These are phyloP conservation scores for Eugnorisma glareosa DNA, from an alignment of 2,888 invertebrate species.

Conservation along the genomic window DNA sequence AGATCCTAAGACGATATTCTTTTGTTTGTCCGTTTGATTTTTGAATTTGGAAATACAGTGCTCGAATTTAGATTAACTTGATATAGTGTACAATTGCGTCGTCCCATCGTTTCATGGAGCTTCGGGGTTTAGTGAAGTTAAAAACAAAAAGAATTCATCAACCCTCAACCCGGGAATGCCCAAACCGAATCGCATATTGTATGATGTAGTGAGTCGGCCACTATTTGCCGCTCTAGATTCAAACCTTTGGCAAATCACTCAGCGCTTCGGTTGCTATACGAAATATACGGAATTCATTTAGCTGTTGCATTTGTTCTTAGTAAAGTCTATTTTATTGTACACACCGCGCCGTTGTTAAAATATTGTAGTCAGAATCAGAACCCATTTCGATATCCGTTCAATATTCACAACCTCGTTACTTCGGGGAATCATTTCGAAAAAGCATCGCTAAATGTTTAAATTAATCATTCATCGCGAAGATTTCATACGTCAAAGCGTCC, in stretches of 20 bases:
- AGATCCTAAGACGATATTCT: not conserved
- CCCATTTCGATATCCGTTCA: not conserved
- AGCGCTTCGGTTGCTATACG: not conserved
- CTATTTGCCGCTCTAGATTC: slow-evolving; percentile 1
- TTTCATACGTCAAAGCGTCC: slow-evolving; percentile 2
- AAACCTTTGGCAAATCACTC: not conserved
- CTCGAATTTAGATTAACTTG: not conserved
- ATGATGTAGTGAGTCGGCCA: not conserved
- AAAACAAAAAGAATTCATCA: not conserved
- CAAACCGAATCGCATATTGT: slow-evolving; percentile 7
- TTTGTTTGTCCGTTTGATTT: not conserved
- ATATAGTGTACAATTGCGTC: not conserved
- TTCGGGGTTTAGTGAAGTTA: not conserved
- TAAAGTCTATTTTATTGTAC: not conserved
- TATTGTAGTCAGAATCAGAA: not conserved
- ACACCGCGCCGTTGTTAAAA: not conserved
- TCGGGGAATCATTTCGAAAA: not conserved
- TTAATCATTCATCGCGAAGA: slow-evolving; percentile 22
- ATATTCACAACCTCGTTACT: not conserved
- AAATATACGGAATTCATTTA: not conserved
- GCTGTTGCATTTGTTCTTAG: not conserved
- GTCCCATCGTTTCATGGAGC: slow-evolving; percentile 5
- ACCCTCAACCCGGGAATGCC: not conserved
- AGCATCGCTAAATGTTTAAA: slow-evolving; percentile 2
- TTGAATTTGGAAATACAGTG: not conserved